These are phyloP conservation scores for Peromyscus attwateri DNA, from an alignment of 2,797 vertebrate species.

Conservation along the genomic window DNA sequence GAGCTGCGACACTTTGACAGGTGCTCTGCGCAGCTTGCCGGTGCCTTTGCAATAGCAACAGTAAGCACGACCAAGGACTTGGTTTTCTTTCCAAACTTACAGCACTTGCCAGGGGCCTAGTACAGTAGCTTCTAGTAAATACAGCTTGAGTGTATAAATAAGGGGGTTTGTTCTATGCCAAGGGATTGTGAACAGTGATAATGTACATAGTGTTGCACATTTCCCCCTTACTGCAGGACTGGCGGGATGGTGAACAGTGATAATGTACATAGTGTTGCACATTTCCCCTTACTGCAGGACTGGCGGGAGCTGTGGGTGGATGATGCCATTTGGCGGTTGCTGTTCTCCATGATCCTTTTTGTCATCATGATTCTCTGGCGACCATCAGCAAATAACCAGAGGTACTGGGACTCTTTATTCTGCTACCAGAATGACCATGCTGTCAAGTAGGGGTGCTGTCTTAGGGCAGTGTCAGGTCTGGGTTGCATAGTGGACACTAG, in stretches of 20 bases:
- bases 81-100: neutral
- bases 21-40: neutral
- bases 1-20: conserved; percentile 14
- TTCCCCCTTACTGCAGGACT: too few species aligned
- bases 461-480: neutral
- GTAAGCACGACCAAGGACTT: neutral
- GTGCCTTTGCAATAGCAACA: conserved; percentile 7
- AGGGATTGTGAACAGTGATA: neutral
- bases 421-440: neutral
- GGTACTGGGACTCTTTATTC: conserved; percentile 87
- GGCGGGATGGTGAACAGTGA: neutral
- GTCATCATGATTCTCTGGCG: conserved; percentile 98
- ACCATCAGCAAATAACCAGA: conserved; percentile 97
- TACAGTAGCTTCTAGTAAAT: conserved; percentile 31
- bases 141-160: conserved; percentile 23
- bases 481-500: neutral
- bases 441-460: neutral
- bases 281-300: too few species aligned
- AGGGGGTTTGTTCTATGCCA: conserved; percentile 54
- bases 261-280: conserved; percentile 7
- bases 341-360: conserved; percentile 98
- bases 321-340: conserved; percentile 97
- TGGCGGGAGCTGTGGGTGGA: conserved; percentile 98
- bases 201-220: neutral
- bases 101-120: neutral